Base-by-base conservation (phyloP, 2,113 vertebrate genomes). In the Microcebus lehilahytsara region DNA sequence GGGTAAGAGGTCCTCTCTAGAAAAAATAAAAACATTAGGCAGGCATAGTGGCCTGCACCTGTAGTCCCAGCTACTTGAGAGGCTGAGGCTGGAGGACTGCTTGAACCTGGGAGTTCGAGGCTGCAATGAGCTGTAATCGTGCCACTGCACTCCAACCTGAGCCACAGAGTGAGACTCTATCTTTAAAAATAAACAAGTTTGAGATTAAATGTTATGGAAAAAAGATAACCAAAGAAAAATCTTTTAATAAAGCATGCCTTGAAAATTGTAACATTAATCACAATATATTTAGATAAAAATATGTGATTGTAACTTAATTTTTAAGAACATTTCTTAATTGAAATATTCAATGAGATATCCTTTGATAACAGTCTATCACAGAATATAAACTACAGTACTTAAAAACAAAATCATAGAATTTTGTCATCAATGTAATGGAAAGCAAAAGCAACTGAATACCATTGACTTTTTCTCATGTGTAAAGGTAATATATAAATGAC, bases 261-360 rank as follows among this genome's bases (percentile, higher is more conserved):
- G 66, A 96, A 96, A 97, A 92, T 30, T 74, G 6, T 51, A 92
- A 72, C 30, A 91, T 75, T 74, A 81, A 90, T 66, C 69, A 96
- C 9, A 86, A 85, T 9, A 72, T 58, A 51, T 92, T 64, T 89
- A 89, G n/a, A 75, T 89, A 49, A 95, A 85, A 91, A 93, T 46
- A 60, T 34, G 11, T 46, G 64, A 34, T 84, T 86, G 23, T 60
- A 87, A 87, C 67, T 86, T 85, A 94, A 90, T 58, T 89, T 60
- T 17, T 93, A 86, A 74, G n/a, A 87, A 85, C 22, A 84, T 49
- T 37, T 72, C 62, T 79, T 81, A 60, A 78, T 3, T 88, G 53
- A 85, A 94, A 64, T 25, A 88, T 12, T 75, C 84, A 91, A 96
- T 96, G 51, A 86, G 46, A 78, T 79, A 30, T 53, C 27, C 34